phyloP scores from a whole-genome alignment of 2,113 vertebrate species.

The Mystacornis crossleyi region DNA sequence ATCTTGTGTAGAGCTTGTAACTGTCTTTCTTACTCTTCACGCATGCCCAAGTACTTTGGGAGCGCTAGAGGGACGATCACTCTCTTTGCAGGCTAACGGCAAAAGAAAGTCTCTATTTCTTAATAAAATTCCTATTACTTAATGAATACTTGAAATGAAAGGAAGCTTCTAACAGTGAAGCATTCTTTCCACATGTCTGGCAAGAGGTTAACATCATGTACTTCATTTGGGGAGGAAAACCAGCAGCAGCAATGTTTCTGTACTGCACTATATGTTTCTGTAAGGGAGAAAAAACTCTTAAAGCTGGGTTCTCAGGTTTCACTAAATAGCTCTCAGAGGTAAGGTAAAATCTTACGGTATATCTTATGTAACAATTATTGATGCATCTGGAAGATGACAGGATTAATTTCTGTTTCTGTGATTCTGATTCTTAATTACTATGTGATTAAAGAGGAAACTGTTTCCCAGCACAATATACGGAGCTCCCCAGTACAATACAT shows the following conservation, averaged over 20 bases:
- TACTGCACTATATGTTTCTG: neutral
- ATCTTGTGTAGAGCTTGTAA: neutral
- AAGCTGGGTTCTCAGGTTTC: neutral
- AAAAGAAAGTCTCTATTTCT: neutral
- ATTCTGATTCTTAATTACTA: neutral
- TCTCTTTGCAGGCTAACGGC: neutral
- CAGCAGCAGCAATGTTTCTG: neutral
- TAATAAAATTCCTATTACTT: neutral
- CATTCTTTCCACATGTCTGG: neutral
- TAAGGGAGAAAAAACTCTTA: neutral
- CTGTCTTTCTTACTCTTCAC: neutral
- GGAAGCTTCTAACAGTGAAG: neutral
- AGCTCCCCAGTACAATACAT: neutral
- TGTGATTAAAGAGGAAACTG: neutral
- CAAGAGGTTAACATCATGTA: neutral
- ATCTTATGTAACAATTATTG: neutral
- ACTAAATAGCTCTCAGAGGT: neutral
- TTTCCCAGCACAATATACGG: neutral
- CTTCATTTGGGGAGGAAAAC: neutral
- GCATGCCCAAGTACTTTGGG: neutral
- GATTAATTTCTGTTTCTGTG: neutral
- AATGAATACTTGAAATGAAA: neutral
- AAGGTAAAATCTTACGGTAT: neutral
- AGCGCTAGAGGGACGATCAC: accelerated
- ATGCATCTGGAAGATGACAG: neutral